A percentile compares a stretch with the other conserved stretches of the same genome.
Evolutionary conservation across 2,797 vertebrate species (phyloP).

Genomic region (Rhynchonycteris naso): DNA sequence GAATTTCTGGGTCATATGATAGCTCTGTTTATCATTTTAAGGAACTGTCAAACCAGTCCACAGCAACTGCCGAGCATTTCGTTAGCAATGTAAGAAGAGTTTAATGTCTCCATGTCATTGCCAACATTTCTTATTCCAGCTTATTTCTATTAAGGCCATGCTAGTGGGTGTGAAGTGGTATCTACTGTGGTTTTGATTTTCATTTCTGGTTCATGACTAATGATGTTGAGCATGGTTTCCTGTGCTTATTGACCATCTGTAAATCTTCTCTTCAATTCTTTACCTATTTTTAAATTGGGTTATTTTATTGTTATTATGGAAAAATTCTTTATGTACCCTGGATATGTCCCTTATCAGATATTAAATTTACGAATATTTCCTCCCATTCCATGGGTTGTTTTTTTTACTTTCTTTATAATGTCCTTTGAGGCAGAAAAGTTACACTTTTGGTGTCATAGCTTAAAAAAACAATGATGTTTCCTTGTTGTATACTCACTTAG

Average conservation of each 20-base stretch:
- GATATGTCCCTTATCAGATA: background rate
- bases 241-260: background rate
- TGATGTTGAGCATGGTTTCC: background rate
- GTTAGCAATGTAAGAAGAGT: background rate
- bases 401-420: background rate
- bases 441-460: background rate
- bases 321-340: background rate
- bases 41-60: background rate
- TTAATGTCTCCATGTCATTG: background rate
- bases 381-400: background rate
- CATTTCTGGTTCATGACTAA: background rate
- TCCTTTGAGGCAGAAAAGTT: background rate
- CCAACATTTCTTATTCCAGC: background rate
- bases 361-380: background rate
- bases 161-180: background rate
- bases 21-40: constrained; percentile 14
- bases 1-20: background rate
- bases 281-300: background rate
- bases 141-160: background rate
- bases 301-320: background rate
- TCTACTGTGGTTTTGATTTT: background rate
- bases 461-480: background rate
- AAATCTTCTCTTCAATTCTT: background rate
- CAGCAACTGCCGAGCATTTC: background rate
- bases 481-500: background rate